Base-by-base conservation (phyloP, 2,797 vertebrate species). In the Peromyscus attwateri region DNA sequence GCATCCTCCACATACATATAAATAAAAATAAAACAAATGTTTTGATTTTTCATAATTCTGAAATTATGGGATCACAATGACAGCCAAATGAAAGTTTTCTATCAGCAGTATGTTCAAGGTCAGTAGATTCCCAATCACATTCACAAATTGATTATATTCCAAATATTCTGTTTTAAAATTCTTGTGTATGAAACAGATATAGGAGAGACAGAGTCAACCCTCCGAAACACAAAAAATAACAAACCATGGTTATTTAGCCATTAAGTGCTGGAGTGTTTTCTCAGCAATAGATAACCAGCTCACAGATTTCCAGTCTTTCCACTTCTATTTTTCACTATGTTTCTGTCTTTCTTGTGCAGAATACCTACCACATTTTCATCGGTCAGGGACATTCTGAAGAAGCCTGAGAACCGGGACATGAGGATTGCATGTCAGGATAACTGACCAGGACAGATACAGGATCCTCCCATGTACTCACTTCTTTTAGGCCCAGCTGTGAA, bases 341-440 rank as follows among this genome's bases (percentile, higher is more conserved):
- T 25, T 23, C 23, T 57, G 7, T 94, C 70, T 92, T 95, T 55
- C 52, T 79, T 73, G 17, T 82, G 0, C 55, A 34, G 93, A 73
- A 40, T 75, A 92, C 76, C 60, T 91, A 68, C 13, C 55, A 62
- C 16, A 76, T 68, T 92, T 94, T 77, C 57, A 89, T 27, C 68
- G 21, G 71, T 43, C 55, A 57, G 62, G 43, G 19, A 17, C 43
- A 21, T 25, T 89, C 4, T 85, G 34, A 81, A 16, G 25, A 68
- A 95, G 19, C 23, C 73, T 73, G 34, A 88, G 64, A 92, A 80
- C 13, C 49, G 46, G 62, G 60, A 64, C 64, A 34, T 27, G n/a
- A 68, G 19, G 62, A 40, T 46, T 73, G 34, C 82, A 31, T 71
- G 82, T 40, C 43, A 80, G 37, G 66, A 34, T 66, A 89, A 62